phyloP scores from a whole-genome alignment of 2,113 vertebrate genomes.

The Hippocampus barbouri region DNA sequence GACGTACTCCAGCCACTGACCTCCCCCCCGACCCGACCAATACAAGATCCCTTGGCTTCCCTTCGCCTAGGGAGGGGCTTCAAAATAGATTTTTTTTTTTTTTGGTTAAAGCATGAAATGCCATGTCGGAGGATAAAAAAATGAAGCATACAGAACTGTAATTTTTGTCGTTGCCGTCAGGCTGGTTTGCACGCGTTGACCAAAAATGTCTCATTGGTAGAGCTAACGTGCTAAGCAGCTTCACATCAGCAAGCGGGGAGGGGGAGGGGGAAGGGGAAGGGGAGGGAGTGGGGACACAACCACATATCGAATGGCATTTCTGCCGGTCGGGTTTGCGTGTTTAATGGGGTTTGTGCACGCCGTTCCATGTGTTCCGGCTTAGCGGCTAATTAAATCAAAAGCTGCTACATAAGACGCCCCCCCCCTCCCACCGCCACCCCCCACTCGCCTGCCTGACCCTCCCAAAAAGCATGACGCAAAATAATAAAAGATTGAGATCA shows the following conservation, averaged over 20 bases:
- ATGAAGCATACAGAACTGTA: too few relatives aligned
- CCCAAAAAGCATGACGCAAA: background rate
- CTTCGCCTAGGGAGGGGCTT: too few relatives aligned
- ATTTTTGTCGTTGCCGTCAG: background rate
- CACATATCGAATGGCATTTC: background rate
- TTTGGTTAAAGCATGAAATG: too few relatives aligned
- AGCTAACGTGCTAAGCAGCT: background rate
- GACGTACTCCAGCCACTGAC: background rate
- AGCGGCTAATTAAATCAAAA: slow-evolving; percentile 5
- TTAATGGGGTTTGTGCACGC: slow-evolving; percentile 1
- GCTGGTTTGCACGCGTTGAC: background rate
- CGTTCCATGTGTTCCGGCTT: slow-evolving; percentile 1
- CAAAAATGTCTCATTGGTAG: background rate
- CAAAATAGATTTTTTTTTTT: too few relatives aligned
- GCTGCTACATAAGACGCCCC: background rate
- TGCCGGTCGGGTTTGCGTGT: background rate
- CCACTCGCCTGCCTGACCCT: background rate
- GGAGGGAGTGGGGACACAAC: background rate
- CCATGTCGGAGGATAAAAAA: too few relatives aligned
- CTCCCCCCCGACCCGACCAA: background rate
- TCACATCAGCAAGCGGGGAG: background rate
- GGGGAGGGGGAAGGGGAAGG: background rate
- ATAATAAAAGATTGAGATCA: background rate
- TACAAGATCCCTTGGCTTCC: too few relatives aligned
- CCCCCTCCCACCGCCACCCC: background rate